Evolutionary conservation across 2,113 vertebrate species (phyloP).

Genomic region (Prionailurus viverrinus): DNA sequence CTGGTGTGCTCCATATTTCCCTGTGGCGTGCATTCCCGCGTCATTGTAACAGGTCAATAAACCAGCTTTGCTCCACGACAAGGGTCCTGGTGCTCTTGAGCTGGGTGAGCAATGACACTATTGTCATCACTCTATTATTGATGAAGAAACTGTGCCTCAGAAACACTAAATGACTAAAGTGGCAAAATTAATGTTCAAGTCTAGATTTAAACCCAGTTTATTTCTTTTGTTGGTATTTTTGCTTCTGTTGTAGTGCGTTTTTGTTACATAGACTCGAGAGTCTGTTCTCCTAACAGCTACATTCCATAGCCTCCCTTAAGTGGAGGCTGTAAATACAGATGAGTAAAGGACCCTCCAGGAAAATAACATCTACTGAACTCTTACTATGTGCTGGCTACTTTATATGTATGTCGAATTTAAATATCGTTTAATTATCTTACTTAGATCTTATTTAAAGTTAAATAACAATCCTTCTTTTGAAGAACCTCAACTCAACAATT

Average conservation of each 20-base stretch:
- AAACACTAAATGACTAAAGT: neutral
- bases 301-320: neutral
- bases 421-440: neutral
- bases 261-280: neutral
- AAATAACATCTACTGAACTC: no score
- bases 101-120: no score
- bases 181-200: neutral
- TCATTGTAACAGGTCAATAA: neutral
- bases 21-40: accelerated
- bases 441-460: neutral
- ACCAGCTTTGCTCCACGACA: neutral
- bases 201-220: neutral
- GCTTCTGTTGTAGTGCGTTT: neutral
- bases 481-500: neutral
- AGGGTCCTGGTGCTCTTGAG: neutral
- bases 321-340: neutral
- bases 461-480: neutral
- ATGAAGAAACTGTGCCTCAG: neutral
- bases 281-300: neutral
- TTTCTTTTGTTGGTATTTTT: neutral
- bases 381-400: no score
- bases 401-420: neutral
- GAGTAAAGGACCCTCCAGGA: neutral
- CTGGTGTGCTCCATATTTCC: no score
- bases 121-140: neutral